Base-by-base conservation (phyloP, 2,113 vertebrate species). In the Orientallactaga bullata region DNA sequence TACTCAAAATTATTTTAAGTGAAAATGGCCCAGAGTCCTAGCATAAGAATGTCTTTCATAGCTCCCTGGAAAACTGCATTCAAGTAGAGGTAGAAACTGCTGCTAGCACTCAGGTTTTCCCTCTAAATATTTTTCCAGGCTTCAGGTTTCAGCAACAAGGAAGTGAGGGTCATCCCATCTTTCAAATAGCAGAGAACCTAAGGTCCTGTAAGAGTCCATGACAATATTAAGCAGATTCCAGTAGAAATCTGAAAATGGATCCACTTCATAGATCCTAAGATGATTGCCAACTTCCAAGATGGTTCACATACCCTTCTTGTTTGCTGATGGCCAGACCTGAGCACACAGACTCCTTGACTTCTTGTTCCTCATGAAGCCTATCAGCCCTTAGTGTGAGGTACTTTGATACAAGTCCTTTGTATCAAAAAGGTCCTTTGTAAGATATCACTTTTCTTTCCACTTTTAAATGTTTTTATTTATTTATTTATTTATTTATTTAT, bases 1-100 rank as follows among this genome's bases (percentile, higher is more conserved):
- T 73, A 39, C 76, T 80, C 65, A 66, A 83, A 93, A 55, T 47
- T 21, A 78, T 71, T 60, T 94, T 55, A 93, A 74, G 58, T 78
- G 0, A 65, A 66, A 88, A 37, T 78, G 47, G 2, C 17, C 12
- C 61, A 76, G 63, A 74, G 1, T 26, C 11, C 13, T 68, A 20
- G 20, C 30, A 65, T 51, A 7, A 35, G 69, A 74, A 71, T 5
- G 32, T 51, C 28, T 51, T 73, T 1, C 47, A 63, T 47, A 47
- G 3, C 18, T 68, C 13, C 9, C 47, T 42, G 16, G 32, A 60
- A 60, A 47, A 74, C 3, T 17, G 18, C 3, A 63, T 2, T 55
- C 35, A 23, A 21, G 7, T 61, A 21, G 13, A 69, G 5, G 28
- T 9, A 26, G 37, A 69, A 3, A 81, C 2, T 1, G 9, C 21